Base-by-base conservation (phyloP, 2,888 invertebrate species). In the Xylophagus ater region DNA sequence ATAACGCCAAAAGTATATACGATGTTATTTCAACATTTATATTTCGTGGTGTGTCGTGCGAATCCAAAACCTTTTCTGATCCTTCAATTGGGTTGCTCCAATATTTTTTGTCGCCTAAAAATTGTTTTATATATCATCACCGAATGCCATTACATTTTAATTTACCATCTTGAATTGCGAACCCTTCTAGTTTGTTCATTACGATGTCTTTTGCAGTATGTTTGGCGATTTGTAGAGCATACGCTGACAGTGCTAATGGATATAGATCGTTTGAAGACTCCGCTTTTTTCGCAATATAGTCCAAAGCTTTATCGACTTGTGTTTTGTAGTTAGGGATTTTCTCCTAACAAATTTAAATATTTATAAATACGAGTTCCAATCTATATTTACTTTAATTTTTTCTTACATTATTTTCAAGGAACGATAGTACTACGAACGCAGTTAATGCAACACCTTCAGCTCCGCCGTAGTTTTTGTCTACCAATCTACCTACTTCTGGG, bases 381-480 rank as follows among this genome's bases (percentile, higher is more conserved):
- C 20, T n/a, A n/a, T n/a, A n/a, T 23, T 13, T 4, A 30, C 23
- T 4, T 21, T 29, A 31, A 24, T 4, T 7, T 14, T 8, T n/a
- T 10, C 41, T 74, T 14, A 76, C 74, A 19, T 54, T 46, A 51
- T 71, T 74, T 60, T 86, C 84, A 37, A 84, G 67, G 48, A 90
- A 74, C 6, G 86, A 73, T 38, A 83, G 70, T 1, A 84, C 64
- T 1, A 81, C 79, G 59, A 81, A 90, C 1, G 88, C 84, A 1
- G 88, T 86, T 32, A 90, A 62, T 6, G 82, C 78, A 9, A 84
- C 66, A 24, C 81, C 80, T 44, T 76, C 74, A 33, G 56, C 56
- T 3, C 79, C 78, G 28, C 79, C 79, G 60, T 83, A 85, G 72
- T 85, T n/a, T n/a, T n/a, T n/a, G n/a, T n/a, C n/a, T n/a, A n/a